These are phyloP conservation scores for Leguminivora glycinivorella DNA, from an alignment of 1,140 invertebrate species.

Conservation along the genomic window DNA sequence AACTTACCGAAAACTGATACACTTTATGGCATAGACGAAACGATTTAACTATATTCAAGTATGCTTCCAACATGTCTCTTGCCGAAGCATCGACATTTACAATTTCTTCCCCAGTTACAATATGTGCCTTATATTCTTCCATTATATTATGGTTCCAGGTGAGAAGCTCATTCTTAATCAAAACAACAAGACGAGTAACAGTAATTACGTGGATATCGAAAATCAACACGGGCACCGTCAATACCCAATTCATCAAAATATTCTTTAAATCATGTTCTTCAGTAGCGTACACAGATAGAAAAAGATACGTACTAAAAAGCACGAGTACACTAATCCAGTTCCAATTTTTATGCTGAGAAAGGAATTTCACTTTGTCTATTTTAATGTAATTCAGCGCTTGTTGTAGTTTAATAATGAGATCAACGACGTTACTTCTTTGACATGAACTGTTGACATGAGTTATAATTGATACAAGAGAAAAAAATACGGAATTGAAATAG, in stretches of 20 bases:
- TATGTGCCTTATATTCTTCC: not conserved
- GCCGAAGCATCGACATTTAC: too few relatives aligned
- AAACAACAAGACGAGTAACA: not conserved
- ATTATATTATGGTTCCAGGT: not conserved
- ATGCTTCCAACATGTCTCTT: not conserved
- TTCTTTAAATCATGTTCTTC: not conserved
- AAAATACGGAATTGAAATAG: not conserved
- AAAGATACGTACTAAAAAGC: not conserved
- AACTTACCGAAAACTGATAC: conserved; percentile 7
- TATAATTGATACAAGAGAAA: not conserved
- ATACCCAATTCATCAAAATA: not conserved
- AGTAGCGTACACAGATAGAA: not conserved
- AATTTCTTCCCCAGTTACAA: not conserved
- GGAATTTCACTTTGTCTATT: not conserved
- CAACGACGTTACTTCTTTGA: not conserved
- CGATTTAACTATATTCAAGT: not conserved
- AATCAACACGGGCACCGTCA: not conserved
- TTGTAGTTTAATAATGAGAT: not conserved
- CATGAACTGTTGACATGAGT: not conserved
- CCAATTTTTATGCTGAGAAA: not conserved
- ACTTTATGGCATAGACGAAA: not conserved
- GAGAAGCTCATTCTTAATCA: not conserved
- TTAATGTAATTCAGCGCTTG: not conserved
- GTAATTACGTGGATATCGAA: not conserved
- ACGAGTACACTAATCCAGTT: not conserved